Conservation (phyloP, 2,888 invertebrate species). For the Euspilapteryx auroguttella region DNA sequence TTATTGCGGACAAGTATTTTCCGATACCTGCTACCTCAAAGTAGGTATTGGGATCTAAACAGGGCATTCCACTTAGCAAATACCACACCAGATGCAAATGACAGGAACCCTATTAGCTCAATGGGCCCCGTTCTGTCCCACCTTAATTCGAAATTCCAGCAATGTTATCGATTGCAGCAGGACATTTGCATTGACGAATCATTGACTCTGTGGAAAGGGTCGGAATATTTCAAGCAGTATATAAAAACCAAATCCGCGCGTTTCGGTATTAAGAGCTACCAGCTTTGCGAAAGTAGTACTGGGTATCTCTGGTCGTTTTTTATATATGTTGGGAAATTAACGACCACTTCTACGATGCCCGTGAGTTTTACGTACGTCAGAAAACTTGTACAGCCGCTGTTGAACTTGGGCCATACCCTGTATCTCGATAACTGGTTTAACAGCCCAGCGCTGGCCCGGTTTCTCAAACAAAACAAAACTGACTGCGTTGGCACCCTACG, state of each 20-base stretch:
- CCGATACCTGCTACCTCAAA: not conserved
- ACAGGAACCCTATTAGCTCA: not conserved
- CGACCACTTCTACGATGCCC: not conserved
- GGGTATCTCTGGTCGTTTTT: constrained; percentile 5
- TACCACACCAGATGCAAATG: not conserved
- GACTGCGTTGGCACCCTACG: constrained; percentile 5
- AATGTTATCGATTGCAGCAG: not conserved
- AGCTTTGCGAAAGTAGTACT: constrained; percentile 3
- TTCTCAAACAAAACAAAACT: not conserved
- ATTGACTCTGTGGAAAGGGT: constrained; percentile 1
- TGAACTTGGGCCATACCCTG: constrained; percentile 4
- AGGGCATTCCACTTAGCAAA: constrained; percentile 1
- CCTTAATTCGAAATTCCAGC: constrained; percentile 2
- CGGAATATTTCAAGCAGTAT: constrained; percentile 1
- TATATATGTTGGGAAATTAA: not conserved
- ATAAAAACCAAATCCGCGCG: constrained; percentile 3
- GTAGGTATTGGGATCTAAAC: not conserved
- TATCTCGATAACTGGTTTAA: constrained; percentile 7
- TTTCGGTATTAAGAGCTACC: constrained; percentile 3
- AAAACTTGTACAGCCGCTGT: constrained; percentile 2
- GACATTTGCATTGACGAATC: no score
- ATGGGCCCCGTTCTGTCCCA: constrained; percentile 1
- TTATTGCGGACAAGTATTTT: constrained; percentile 1
- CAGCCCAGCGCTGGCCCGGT: constrained; percentile 2
- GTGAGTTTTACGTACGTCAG: not conserved